Evolutionary conservation across 2,113 vertebrate genomes (phyloP), one percentile per base, ranked within the genome.

Genomic region (Calidris pugnax): DNA sequence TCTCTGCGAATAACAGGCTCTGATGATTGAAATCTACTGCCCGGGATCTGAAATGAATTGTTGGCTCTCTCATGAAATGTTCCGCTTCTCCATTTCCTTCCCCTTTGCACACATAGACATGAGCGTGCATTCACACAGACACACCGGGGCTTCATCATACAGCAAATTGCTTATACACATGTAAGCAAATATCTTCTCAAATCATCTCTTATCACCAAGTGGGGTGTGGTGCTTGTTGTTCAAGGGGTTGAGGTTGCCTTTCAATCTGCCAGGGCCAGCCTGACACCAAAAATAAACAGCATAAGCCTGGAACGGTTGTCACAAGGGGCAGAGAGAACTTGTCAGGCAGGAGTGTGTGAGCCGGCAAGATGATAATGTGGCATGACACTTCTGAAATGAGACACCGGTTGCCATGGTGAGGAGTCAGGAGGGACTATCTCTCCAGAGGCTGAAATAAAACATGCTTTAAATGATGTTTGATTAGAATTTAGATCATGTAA

Each of bases 321-420:
- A 97, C 98, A 98, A 98, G 98, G 98, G 98, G 98, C 98, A 98
- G 98, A 98, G 98, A 98, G 98, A 98, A 99, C 98, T 99, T 99
- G 99, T 99, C 99, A 99, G 99, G 98, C 98, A 85, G 98, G 98
- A 98, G 98, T 98, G 98, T 98, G 98, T 98, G 98, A 99, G 99
- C 98, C 98, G 96, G 98, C 98, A 95, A 98, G 99, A 99, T 98
- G 99, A 99, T 99, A 99, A 99, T 99, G 99, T 99, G 99, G 98
- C 99, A 99, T 99, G 99, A 99, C 99, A 99, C 99, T 99, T 99
- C 99, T 99, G 99, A 99, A 99, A 99, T 99, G 99, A 99, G 99
- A 99, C 98, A 98, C 98, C 96, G 98, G 99, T 99, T 99, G 98
- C 99, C 99, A 99, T 99, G 99, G 99, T 98, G 98, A 99, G 98